These are phyloP conservation scores for Calosoma granatense DNA, from an alignment of 1,140 invertebrate species.

Conservation along the genomic window DNA sequence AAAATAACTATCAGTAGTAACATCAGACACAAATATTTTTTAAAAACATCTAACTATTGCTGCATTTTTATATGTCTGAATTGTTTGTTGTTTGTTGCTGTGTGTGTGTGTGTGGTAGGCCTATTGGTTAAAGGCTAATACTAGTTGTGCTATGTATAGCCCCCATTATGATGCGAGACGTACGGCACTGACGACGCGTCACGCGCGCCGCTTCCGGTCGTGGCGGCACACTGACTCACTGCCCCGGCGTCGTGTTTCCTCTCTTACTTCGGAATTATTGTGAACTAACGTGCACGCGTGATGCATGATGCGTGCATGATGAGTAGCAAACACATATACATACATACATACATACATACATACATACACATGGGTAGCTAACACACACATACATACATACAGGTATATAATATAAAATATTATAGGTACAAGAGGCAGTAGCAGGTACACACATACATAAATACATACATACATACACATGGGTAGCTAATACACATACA, in stretches of 20 bases:
- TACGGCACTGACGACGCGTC: neutral
- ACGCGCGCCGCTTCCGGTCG: neutral
- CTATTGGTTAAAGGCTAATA: no score
- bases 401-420: no score
- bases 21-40: no score
- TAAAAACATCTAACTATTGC: no score
- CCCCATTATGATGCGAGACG: neutral
- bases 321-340: constrained; percentile 11
- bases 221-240: neutral
- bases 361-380: constrained; percentile 10
- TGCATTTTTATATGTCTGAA: no score
- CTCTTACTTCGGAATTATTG: constrained; percentile 9
- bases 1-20: no score
- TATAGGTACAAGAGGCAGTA: constrained; percentile 10
- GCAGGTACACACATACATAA: constrained; percentile 4
- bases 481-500: constrained; percentile 13
- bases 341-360: constrained; percentile 1
- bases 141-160: no score
- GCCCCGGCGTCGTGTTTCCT: constrained; percentile 8
- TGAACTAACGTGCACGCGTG: neutral
- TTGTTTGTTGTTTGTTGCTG: no score
- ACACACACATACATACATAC: constrained; percentile 13
- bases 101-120: no score
- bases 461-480: constrained; percentile 10
- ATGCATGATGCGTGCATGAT: constrained; percentile 4